A percentile compares a stretch with the other conserved stretches of the same genome.
Conservation (phyloP, 2,797 vertebrate genomes). For the Girardinus metallicus region DNA sequence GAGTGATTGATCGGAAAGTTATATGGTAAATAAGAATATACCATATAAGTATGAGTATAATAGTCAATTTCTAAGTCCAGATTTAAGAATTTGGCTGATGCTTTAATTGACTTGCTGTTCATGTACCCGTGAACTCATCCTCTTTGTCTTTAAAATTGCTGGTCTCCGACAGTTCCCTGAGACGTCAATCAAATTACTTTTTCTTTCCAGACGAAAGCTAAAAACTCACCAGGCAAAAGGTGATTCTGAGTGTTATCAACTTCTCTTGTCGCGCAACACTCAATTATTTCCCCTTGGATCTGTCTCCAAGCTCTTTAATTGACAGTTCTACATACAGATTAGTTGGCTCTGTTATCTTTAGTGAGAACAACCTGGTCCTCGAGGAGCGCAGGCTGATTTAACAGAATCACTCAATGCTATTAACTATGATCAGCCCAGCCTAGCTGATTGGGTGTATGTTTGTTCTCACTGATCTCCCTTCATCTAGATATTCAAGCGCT, state of each 20-base stretch:
- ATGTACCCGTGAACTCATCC: not conserved
- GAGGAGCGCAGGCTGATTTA: conserved; percentile 47
- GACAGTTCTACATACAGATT: conserved; percentile 32
- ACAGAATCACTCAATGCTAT: conserved; percentile 54
- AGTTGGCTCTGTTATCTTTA: conserved; percentile 55
- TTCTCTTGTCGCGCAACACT: conserved; percentile 53
- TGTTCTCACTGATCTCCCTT: conserved; percentile 47
- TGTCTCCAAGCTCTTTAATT: conserved; percentile 37
- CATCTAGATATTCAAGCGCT: conserved; percentile 43
- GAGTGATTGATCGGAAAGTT: not conserved
- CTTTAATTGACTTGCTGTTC: not conserved
- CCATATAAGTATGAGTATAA: too few relatives aligned
- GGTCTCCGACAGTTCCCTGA: conserved; percentile 9
- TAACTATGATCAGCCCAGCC: conserved; percentile 64
- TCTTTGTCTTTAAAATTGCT: conserved; percentile 6
- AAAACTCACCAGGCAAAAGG: conserved; percentile 61
- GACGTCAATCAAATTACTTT: not conserved
- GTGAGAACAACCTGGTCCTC: conserved; percentile 36
- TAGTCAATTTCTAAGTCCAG: not conserved
- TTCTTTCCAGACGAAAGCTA: conserved; percentile 18
- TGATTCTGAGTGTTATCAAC: conserved; percentile 46
- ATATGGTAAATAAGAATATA: too few relatives aligned
- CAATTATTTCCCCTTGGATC: conserved; percentile 64
- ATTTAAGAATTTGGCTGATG: not conserved
- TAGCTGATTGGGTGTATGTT: conserved; percentile 53